A percentile compares a stretch with the other conserved stretches of the same genome.
These are phyloP conservation scores for Perccottus glenii DNA, from an alignment of 2,113 vertebrate species.

Conservation along the genomic window DNA sequence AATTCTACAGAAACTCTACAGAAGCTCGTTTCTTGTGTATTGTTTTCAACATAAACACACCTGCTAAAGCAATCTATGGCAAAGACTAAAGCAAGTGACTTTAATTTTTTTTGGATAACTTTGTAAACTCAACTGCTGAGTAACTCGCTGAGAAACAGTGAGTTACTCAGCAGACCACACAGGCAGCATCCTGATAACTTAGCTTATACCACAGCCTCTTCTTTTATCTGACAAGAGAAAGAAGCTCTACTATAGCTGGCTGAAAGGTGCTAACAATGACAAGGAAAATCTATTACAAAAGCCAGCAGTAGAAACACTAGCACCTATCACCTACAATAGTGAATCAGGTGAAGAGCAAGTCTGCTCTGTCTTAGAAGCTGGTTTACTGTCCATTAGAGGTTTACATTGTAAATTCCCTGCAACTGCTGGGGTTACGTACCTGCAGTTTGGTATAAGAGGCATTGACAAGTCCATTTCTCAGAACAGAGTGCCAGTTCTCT, in stretches of 20 bases:
- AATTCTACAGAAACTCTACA: constrained; percentile 14
- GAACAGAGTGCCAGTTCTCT: constrained; percentile 99
- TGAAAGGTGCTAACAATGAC: constrained; percentile 34
- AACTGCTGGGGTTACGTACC: constrained; percentile 80
- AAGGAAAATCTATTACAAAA: constrained; percentile 51
- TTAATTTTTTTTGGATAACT: background rate
- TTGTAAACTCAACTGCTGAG: too few relatives aligned
- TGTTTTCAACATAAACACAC: constrained; percentile 18
- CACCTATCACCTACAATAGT: constrained; percentile 74
- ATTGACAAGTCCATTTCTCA: constrained; percentile 98
- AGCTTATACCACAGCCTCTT: constrained; percentile 51
- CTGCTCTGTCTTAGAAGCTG: constrained; percentile 46
- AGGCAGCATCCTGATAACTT: constrained; percentile 39
- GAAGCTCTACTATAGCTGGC: constrained; percentile 41
- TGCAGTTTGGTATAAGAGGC: constrained; percentile 99
- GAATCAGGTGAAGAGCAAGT: constrained; percentile 74
- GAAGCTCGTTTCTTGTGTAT: constrained; percentile 1
- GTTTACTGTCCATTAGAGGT: constrained; percentile 61
- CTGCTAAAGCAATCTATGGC: background rate
- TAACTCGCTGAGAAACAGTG: too few relatives aligned
- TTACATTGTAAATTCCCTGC: constrained; percentile 50
- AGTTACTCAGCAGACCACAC: constrained; percentile 60
- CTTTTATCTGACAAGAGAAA: constrained; percentile 43
- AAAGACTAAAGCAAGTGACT: background rate
- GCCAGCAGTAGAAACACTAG: constrained; percentile 62